phyloP scores from a whole-genome alignment of 2,797 vertebrate genomes.

The Gallinago stenura region DNA sequence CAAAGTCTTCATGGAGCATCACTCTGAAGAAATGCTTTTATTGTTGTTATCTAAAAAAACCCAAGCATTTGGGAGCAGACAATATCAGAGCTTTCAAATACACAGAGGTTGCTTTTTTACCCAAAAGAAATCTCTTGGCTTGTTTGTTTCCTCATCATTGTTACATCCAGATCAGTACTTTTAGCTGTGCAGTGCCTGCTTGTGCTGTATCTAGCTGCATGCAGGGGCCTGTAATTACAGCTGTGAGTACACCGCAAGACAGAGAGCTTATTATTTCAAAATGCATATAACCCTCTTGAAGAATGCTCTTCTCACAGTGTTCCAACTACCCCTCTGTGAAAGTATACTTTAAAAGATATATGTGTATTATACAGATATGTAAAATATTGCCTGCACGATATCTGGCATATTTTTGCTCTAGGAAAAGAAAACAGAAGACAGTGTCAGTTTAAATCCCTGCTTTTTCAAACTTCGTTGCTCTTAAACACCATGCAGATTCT shows the following conservation, averaged over 20 bases:
- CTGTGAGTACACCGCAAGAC: not conserved
- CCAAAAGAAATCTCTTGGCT: not conserved
- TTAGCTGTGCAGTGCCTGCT: not conserved
- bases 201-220: not conserved
- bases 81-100: not conserved
- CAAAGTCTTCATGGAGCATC: not conserved
- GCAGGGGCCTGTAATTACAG: not conserved
- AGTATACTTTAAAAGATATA: not conserved
- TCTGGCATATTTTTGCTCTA: not conserved
- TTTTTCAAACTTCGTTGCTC: slow-evolving; percentile 62
- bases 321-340: not conserved
- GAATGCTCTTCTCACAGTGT: not conserved
- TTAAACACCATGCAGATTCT: slow-evolving; percentile 54
- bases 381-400: slow-evolving; percentile 2
- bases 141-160: not conserved
- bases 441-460: slow-evolving; percentile 30
- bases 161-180: not conserved
- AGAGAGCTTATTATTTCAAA: slow-evolving; percentile 13
- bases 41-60: not conserved
- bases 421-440: not conserved
- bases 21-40: not conserved
- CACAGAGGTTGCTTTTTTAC: not conserved
- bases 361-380: not conserved
- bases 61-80: fast-evolving
- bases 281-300: not conserved